Base-by-base conservation (phyloP, 1,140 invertebrate species). In the Macrobrachium nipponense region DNA sequence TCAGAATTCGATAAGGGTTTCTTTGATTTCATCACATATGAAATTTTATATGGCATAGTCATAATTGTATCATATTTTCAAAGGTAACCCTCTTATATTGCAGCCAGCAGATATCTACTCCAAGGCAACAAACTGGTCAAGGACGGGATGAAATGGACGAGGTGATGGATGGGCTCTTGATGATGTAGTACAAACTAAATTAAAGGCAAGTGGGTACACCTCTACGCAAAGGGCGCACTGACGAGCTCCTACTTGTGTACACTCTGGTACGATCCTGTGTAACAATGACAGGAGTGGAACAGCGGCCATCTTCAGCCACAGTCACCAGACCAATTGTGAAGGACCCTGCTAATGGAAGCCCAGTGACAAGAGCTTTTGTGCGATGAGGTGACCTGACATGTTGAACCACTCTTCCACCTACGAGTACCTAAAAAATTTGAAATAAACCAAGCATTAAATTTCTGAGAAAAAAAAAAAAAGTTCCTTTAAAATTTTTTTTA, bases 281-380 rank as follows among this genome's bases (percentile, higher is more conserved):
- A 12, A 88, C 87, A 17, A 88, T 72, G 44, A 82, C 80, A 10
- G 87, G 87, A 64, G 84, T 84, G 5, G 87, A 88, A 61, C 87
- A 88, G 2, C 87, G 84, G 61, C 87, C 87, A 80, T 88, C 87
- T n/a, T 36, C 58, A 51, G 84, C 76, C 6, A 88, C 80, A n/a
- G 87, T 76, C 27, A 88, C 84, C 5, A 88, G 78, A 23, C 84
- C 87, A 61, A 88, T 83, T 7, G 83, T 88, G 51, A 88, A 82
- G 17, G 80, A 73, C 44, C 84, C 77, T 15, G 84, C 68, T n/a
- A 86, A 59, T 18, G 87, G 84, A 8, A 88, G 80, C 62, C 84
- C 87, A 11, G 87, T 88, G 15, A 88, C 85, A 62, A 88, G 58
- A 15, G 87, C 87, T 59, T 88, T 88, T 62, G 87, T 88, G 76